A percentile compares a stretch with the other conserved stretches of the same genome.
These are phyloP conservation scores for Melanotaenia boesemani DNA, from an alignment of 2,797 vertebrate genomes.

Conservation along the genomic window DNA sequence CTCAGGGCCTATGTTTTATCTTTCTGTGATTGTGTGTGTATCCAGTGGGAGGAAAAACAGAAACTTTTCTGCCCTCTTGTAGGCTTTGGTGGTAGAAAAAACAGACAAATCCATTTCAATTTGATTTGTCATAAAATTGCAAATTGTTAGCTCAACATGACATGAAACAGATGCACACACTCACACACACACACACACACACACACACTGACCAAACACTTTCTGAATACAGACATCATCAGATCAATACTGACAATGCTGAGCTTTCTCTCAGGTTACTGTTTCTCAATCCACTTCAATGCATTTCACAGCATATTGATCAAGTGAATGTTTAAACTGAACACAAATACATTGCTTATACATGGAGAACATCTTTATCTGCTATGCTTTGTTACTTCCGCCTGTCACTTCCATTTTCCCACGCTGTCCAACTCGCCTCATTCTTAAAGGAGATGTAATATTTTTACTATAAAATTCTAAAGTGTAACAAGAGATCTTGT, in stretches of 20 bases:
- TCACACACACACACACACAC: constrained; percentile 9
- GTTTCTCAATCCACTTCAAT: neutral
- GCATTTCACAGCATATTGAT: neutral
- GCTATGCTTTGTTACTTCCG: too few species aligned
- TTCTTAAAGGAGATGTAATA: neutral
- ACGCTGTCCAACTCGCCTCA: neutral
- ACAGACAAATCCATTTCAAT: constrained; percentile 55
- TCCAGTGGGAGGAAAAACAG: constrained; percentile 29
- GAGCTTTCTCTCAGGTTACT: neutral
- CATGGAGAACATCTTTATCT: neutral
- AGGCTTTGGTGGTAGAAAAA: constrained; percentile 28
- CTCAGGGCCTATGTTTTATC: constrained; percentile 54
- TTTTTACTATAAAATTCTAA: too few species aligned
- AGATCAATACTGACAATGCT: constrained; percentile 6
- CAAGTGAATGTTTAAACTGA: neutral
- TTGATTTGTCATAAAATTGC: constrained; percentile 66
- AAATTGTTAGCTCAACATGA: constrained; percentile 52
- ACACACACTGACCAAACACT: constrained; percentile 24
- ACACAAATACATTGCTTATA: neutral
- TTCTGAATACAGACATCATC: constrained; percentile 19
- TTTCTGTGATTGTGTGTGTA: constrained; percentile 22
- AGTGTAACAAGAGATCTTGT: too few species aligned
- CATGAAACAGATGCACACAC: constrained; percentile 42
- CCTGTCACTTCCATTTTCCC: neutral
- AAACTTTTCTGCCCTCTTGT: constrained; percentile 23